Conservation (phyloP, 2,113 vertebrate genomes). For the Oncorhynchus mykiss region DNA sequence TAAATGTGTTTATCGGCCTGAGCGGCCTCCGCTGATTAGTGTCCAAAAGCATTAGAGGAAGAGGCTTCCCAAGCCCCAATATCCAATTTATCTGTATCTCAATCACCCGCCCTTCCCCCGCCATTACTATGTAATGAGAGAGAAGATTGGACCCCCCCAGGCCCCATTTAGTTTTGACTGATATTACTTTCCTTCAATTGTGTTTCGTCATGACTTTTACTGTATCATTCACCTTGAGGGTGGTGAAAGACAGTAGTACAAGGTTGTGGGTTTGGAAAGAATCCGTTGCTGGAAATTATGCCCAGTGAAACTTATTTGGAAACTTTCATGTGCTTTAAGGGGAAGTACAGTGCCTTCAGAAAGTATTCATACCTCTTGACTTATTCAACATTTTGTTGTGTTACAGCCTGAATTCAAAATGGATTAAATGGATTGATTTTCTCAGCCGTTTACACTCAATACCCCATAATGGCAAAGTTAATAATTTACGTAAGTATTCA, state of each 20-base stretch:
- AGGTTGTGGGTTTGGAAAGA: slow-evolving; percentile 25
- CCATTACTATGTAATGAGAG: slow-evolving; percentile 62
- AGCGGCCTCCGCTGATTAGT: slow-evolving; percentile 36
- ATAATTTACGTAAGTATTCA: no score
- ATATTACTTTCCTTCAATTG: slow-evolving; percentile 40
- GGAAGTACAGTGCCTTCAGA: no score
- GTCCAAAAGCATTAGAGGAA: slow-evolving; percentile 51
- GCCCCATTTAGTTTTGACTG: slow-evolving; percentile 42
- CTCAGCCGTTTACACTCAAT: no score
- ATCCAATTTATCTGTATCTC: slow-evolving; percentile 41
- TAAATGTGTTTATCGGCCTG: slow-evolving; percentile 31
- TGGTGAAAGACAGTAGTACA: neutral
- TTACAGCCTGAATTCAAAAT: no score
- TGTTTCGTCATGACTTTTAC: slow-evolving; percentile 52
- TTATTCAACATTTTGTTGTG: no score
- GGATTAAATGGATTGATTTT: no score
- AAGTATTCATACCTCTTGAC: no score
- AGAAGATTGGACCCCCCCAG: slow-evolving; percentile 53
- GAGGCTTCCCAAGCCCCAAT: slow-evolving; percentile 37
- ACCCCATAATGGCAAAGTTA: no score
- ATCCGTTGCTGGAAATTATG: slow-evolving; percentile 38
- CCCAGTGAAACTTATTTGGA: slow-evolving; percentile 48
- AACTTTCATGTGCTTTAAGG: neutral
- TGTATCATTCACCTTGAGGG: slow-evolving; percentile 36
- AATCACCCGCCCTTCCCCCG: neutral